phyloP scores from a whole-genome alignment of 2,888 invertebrate species.

The Lucinisca nassula region DNA sequence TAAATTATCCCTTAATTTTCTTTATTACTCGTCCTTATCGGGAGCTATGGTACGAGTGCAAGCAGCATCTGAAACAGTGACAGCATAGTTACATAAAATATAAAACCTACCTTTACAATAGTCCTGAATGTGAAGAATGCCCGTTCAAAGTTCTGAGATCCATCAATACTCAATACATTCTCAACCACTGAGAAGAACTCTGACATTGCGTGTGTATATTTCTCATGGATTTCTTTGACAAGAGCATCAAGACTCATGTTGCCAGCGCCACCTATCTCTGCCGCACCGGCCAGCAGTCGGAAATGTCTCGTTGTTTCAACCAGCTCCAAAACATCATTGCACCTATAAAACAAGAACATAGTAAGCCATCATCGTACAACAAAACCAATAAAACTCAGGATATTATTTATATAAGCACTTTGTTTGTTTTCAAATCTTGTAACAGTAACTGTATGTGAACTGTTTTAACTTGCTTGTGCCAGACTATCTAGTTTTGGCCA shows the following conservation, averaged over 20 bases:
- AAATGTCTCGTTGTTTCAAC: conserved; percentile 88
- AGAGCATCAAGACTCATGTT: conserved; percentile 87
- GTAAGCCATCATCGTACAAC: no score
- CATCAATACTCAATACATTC: conserved; percentile 87
- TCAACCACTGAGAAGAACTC: conserved; percentile 85
- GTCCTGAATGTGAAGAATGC: conserved; percentile 87
- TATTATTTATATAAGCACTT: no score
- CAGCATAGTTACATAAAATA: no score
- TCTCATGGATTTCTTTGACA: conserved; percentile 86
- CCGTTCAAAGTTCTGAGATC: conserved; percentile 86
- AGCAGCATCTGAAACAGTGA: no score
- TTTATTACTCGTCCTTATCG: no score
- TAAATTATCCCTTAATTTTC: no score
- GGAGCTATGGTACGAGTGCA: no score
- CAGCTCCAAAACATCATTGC: conserved; percentile 88
- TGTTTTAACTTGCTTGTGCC: no score
- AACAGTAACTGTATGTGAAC: no score
- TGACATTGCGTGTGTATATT: conserved; percentile 85
- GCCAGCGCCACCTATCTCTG: conserved; percentile 87
- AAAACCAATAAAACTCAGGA: no score
- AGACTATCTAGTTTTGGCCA: no score
- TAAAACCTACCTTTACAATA: conserved; percentile 86
- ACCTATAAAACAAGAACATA: conserved; percentile 79
- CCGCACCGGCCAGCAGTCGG: conserved; percentile 86
- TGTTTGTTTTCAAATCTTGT: no score